Conservation (phyloP, 2,797 vertebrate genomes). For the Arremon aurantiirostris region DNA sequence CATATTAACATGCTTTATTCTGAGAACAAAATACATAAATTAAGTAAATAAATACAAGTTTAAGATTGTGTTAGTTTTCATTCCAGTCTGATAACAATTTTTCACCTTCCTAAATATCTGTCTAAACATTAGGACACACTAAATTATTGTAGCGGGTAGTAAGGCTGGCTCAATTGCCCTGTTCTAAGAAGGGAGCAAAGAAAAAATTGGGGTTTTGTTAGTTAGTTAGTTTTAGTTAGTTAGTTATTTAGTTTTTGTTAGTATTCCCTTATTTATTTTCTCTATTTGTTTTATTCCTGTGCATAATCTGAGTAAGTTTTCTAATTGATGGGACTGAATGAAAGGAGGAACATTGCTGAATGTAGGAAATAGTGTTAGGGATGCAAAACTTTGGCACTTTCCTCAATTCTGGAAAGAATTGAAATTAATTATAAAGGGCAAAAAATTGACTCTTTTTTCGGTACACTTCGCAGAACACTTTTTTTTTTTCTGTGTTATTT, state of each 20-base stretch:
- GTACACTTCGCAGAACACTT: not conserved
- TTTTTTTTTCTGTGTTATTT: constrained; percentile 39
- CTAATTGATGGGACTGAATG: not conserved
- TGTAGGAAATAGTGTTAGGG: not conserved
- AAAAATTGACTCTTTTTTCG: constrained; percentile 34
- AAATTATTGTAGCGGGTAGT: not conserved
- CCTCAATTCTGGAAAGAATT: not conserved
- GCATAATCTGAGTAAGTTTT: not conserved
- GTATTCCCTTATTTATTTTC: not conserved
- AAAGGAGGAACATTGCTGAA: not conserved
- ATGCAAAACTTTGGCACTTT: not conserved
- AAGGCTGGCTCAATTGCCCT: not conserved
- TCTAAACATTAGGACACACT: not conserved
- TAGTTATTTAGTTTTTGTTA: not conserved
- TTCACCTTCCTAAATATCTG: not conserved
- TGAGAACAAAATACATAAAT: not conserved
- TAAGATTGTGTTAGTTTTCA: not conserved
- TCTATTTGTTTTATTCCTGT: not conserved
- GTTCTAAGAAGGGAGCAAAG: not conserved
- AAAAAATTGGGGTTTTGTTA: not conserved
- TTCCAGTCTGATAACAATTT: not conserved
- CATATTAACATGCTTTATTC: not conserved
- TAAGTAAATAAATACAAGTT: not conserved
- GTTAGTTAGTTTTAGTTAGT: not conserved
- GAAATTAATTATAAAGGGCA: constrained; percentile 41